phyloP scores from a whole-genome alignment of 2,888 invertebrate species.

The Hydrotaea diabolus region DNA sequence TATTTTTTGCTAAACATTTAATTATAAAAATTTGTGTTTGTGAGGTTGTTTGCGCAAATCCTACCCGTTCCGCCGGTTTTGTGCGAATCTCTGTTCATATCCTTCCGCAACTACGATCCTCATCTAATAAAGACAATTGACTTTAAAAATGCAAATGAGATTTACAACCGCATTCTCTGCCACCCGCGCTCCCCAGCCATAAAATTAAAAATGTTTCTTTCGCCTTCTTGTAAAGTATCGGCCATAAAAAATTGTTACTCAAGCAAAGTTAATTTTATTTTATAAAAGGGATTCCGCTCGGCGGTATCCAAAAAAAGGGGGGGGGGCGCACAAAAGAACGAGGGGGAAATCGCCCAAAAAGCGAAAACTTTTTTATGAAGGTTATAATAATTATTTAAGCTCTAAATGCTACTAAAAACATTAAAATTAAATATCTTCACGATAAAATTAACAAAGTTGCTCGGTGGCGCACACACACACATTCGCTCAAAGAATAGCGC shows the following conservation, averaged over 20 bases:
- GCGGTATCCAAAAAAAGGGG: not conserved
- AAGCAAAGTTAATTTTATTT: constrained; percentile 7
- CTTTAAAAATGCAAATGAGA: no score
- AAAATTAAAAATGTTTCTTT: not conserved
- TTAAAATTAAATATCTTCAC: constrained; percentile 6
- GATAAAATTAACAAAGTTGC: not conserved
- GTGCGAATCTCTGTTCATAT: no score
- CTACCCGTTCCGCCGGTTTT: no score
- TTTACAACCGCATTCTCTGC: not conserved
- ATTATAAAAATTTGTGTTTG: no score
- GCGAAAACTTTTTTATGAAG: constrained; percentile 27
- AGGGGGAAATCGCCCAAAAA: not conserved
- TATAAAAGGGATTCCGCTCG: not conserved
- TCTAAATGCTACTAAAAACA: constrained; percentile 26
- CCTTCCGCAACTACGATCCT: no score
- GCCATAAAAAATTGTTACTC: not conserved
- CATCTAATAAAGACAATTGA: no score
- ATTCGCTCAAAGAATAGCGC: not conserved
- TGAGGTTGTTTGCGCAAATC: no score
- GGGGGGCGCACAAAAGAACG: not conserved
- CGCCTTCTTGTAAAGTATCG: not conserved
- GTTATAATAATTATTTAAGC: constrained; percentile 36
- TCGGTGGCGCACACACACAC: not conserved
- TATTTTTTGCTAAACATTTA: no score
- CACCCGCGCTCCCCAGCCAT: not conserved